Base-by-base conservation (phyloP, 2,888 invertebrate species). In the Lydus trimaculatus region DNA sequence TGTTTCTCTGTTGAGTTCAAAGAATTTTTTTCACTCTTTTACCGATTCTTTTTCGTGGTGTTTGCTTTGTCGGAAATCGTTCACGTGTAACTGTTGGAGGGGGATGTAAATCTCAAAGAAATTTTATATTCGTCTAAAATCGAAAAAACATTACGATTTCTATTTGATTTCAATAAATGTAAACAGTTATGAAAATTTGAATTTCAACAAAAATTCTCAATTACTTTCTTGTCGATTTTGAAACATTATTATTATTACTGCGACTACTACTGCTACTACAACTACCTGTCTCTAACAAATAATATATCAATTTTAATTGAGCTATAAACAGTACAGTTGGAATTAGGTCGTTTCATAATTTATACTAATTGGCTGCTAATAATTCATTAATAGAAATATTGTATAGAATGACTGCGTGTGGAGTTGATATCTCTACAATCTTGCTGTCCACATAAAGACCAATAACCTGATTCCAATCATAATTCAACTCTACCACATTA, bases 61-160 rank as follows among this genome's bases (percentile, higher is more conserved):
- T 73, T 73, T 72, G 73, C 71, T 72, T 72, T 72, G 72, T 71
- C 59, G 58, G 67, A 68, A 70, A 62, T 66, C 72, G 70, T 64
- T 70, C 72, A 70, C 67, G 72, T 69, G 68, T 67, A 71, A 71
- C 61, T 58, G 60, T 17, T 28, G 62, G 70, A 68, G 43, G 68
- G 65, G n/a, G 64, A 58, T 70, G 67, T 71, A 64, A 69, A 71
- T 70, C 69, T 69, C 64, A 70, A 72, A 72, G 66, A 70, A 66
- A 61, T 71, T 65, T 67, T 65, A 52, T 67, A 56, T 23, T 39
- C 63, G 58, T 59, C 61, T 28, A 6, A 15, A 56, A 28, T 25
- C 31, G 56, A 43, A 64, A 61, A 68, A 67, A 64, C 48, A 48
- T 48, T 20, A 20, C 48, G 48, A 48, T 48, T 48, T 48, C 48